Evolutionary conservation across 2,113 vertebrate genomes (phyloP), one percentile per base, ranked within the genome.

Genomic region (Lucifuga dentata): DNA sequence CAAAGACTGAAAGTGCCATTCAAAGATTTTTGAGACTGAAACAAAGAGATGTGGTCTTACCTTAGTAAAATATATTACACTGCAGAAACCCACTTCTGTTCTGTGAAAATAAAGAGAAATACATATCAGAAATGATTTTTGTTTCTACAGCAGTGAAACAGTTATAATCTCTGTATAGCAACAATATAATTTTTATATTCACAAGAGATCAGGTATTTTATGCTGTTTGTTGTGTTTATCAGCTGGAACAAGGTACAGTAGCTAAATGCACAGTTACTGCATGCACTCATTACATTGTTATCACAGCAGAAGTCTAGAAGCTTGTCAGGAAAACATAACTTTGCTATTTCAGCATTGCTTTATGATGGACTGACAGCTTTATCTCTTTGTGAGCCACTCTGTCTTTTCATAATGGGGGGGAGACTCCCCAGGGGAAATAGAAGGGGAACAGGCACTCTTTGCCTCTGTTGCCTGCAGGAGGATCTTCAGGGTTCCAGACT

Each of bases 31-130:
- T 63, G 29, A 73, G 66, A 61, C 33, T 40, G 23, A 4, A n/a
- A 24, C 63, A 41, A 19, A 10, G 24, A 51, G 43, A 64, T 1
- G 19, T 53, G 23, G 29, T 61, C 91, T 90, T 92, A 93, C 92
- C 92, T 91, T 86, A 68, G 74, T 13, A 53, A 66, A 80, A 73
- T 52, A 60, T 81, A 72, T 90, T 86, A 81, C 20, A 63, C 79
- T 53, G 83, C 63, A 72, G 62, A 10, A 26, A 68, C 48, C 44
- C 11, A 19, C 78, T 64, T 83, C 62, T 69, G 64, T 56, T 83
- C 90, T 91, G 85, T 68, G 59, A 44, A 55, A 71, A 41, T 20
- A 56, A 67, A 63, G 9, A 84, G 12, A 74, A 21, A 45, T 1
- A 39, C 8, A 9, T 13, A 55, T 63, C 17, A 23, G 57, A 41